Evolutionary conservation across 2,888 invertebrate genomes (phyloP), one percentile per base, ranked within the genome.

Genomic region (Hyposoter didymator): DNA sequence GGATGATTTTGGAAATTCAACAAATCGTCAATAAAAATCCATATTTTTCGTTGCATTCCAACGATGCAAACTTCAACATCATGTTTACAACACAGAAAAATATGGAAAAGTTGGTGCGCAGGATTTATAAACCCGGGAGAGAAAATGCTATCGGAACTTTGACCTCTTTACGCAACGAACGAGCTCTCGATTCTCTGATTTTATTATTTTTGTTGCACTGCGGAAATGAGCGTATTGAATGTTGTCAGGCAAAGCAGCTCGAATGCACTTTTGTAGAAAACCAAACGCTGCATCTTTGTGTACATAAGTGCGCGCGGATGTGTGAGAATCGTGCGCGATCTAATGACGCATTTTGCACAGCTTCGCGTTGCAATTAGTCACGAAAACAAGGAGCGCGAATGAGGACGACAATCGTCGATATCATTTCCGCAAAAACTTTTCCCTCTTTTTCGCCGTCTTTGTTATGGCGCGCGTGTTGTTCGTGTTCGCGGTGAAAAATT

Each of bases 331-430:
- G 43, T 69, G 19, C 17, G 22, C 52, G 59, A 35, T 52, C 43
- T 28, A 64, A 69, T 79, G 84, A 84, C 84, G 84, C 79, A 79
- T 52, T 79, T 49, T 64, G 74, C 69, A 70, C 47, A 62, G 39
- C 74, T 66, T 67, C 73, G 78, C 35, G 35, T 59, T 70, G 79
- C 69, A 70, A 75, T 79, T 84, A 75, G 79, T 84, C 84, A 79
- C 35, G 69, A 64, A 79, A 75, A 84, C 19, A 32, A 43, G 62
- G 69, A 1, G 19, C 28, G 59, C 66, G n/a, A 70, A 67, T 32
- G 45, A 59, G 52, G n/a, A 66, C 17, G 64, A 70, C 62, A 64
- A 74, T 55, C 35, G 32, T n/a, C 43, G n/a, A 79, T 35, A 79
- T 35, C 55, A 75, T 79, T 79, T 72, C 49, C 43, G 28, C 32